phyloP scores from a whole-genome alignment of 2,113 vertebrate genomes.

The Oenanthe melanoleuca region DNA sequence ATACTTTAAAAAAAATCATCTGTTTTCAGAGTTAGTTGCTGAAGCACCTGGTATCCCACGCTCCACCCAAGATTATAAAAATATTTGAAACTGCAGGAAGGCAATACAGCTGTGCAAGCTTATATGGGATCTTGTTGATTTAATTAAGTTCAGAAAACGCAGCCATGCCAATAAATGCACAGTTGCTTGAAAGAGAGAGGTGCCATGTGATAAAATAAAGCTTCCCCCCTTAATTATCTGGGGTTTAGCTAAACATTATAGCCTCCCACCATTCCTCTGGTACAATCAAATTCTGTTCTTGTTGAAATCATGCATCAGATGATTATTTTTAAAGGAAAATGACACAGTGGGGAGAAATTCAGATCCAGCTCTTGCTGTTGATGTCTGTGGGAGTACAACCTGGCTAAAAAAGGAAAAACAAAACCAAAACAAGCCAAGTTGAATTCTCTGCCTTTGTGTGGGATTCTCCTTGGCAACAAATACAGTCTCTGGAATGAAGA shows the following conservation, averaged over 20 bases:
- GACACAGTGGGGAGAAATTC: not conserved
- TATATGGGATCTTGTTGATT: not conserved
- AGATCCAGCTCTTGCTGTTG: not conserved
- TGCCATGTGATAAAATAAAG: not conserved
- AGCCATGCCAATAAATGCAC: not conserved
- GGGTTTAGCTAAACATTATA: not conserved
- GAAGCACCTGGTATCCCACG: slow-evolving; percentile 64
- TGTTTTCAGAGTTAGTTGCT: slow-evolving; percentile 33
- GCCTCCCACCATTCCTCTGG: not conserved
- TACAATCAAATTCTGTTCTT: not conserved
- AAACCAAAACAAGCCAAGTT: not conserved
- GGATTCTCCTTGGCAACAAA: not conserved
- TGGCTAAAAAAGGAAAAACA: not conserved
- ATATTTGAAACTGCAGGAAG: slow-evolving; percentile 47
- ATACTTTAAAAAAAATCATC: not conserved
- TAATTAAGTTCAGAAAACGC: slow-evolving; percentile 11
- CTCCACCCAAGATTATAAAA: slow-evolving; percentile 31
- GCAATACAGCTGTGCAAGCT: slow-evolving; percentile 53
- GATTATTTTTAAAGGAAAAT: not conserved
- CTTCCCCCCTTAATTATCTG: not conserved
- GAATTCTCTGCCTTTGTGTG: not conserved
- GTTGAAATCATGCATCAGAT: not conserved
- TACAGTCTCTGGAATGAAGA: not conserved
- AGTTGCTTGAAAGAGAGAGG: not conserved
- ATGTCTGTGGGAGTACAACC: not conserved